Percentiles rank a stretch among this genome's conserved stretches.
Evolutionary conservation across 2,888 invertebrate species (phyloP).

Genomic region (Andrena bicolor): DNA sequence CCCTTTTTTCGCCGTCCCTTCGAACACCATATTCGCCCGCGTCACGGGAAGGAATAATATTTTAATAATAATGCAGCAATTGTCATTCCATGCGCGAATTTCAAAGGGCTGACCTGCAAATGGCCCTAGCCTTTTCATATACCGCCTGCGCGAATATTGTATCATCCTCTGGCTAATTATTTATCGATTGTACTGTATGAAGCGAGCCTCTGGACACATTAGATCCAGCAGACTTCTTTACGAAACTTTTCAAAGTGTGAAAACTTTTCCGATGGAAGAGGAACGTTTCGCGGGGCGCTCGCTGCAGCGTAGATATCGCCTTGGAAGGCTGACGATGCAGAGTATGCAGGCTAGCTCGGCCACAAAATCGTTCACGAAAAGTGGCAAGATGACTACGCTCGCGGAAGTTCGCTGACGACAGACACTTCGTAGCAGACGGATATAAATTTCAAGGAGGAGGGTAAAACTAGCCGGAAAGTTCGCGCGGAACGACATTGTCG

Average conservation of each 20-base stretch:
- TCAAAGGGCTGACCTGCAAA: slow-evolving; percentile 15
- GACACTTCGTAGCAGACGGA: slow-evolving; percentile 22
- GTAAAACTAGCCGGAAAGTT: slow-evolving; percentile 40
- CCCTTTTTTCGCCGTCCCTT: slow-evolving; percentile 7
- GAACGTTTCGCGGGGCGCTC: too few relatives aligned
- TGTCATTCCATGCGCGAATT: slow-evolving; percentile 6
- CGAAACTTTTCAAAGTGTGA: too few relatives aligned
- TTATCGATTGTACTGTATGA: slow-evolving; percentile 3
- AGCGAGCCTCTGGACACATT: too few relatives aligned
- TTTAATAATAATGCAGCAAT: slow-evolving; percentile 30
- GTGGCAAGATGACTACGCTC: slow-evolving; percentile 6
- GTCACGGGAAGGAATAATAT: slow-evolving; percentile 22
- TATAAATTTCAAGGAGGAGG: slow-evolving; percentile 32
- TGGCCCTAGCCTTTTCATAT: not conserved
- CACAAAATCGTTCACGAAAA: slow-evolving; percentile 15
- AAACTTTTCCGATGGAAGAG: too few relatives aligned
- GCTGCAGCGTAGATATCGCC: too few relatives aligned
- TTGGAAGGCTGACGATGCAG: too few relatives aligned
- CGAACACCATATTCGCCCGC: slow-evolving; percentile 2
- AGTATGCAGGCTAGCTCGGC: too few relatives aligned
- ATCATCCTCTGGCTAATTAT: slow-evolving; percentile 5
- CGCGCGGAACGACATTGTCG: slow-evolving; percentile 23
- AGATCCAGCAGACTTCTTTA: too few relatives aligned
- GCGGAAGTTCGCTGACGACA: slow-evolving; percentile 19
- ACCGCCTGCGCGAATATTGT: too few relatives aligned